These are phyloP conservation scores for Psix sp. DNA, from an alignment of 1,140 invertebrate genomes.

Conservation along the genomic window DNA sequence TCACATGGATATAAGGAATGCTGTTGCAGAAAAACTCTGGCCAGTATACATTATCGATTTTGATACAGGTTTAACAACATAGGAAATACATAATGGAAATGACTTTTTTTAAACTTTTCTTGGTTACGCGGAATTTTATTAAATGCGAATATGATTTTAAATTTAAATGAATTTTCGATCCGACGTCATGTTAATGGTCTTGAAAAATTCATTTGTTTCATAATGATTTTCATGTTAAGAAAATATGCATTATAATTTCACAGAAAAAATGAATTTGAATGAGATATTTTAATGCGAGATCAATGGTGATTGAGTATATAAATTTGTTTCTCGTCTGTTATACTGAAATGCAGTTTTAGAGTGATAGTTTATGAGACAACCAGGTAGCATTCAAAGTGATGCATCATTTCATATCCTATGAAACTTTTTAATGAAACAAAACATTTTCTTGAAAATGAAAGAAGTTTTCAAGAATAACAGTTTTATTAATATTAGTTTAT, in stretches of 20 bases:
- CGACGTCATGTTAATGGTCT: constrained; percentile 5
- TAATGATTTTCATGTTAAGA: constrained; percentile 3
- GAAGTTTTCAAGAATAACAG: constrained; percentile 48
- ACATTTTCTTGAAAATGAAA: constrained; percentile 52
- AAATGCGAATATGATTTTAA: constrained; percentile 25
- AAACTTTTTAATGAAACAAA: constrained; percentile 58
- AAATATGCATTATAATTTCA: background rate
- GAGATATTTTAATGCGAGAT: too few relatives aligned
- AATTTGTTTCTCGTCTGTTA: constrained; percentile 32
- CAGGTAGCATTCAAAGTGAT: constrained; percentile 45
- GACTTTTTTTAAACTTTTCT: constrained; percentile 13
- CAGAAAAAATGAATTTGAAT: constrained; percentile 14
- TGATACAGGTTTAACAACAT: constrained; percentile 17
- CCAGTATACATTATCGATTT: constrained; percentile 17
- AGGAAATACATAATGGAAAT: background rate
- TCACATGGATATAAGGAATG: constrained; percentile 7
- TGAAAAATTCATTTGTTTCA: constrained; percentile 4
- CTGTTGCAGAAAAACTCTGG: constrained; percentile 11
- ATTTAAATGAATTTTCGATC: background rate
- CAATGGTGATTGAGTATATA: constrained; percentile 12
- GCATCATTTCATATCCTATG: constrained; percentile 45
- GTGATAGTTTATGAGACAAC: constrained; percentile 39
- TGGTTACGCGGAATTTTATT: constrained; percentile 28
- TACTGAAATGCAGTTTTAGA: constrained; percentile 9
- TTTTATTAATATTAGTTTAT: constrained; percentile 56